Base-by-base conservation (phyloP, 2,797 vertebrate species). In the Sciaenops ocellatus region DNA sequence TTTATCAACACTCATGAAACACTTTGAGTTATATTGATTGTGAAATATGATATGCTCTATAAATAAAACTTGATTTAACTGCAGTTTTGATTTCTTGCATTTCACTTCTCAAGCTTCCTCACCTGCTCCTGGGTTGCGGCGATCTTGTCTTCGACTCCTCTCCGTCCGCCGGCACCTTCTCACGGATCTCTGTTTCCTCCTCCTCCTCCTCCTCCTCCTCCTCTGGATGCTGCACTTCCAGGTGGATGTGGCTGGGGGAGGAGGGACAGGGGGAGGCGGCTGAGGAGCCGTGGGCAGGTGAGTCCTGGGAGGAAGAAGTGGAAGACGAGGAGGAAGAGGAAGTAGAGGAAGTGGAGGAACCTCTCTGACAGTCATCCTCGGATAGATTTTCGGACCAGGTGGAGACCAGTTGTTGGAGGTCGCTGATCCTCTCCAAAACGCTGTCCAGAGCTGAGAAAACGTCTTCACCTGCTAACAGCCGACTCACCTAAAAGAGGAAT, bases 401-500 rank as follows among this genome's bases (percentile, higher is more conserved):
- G 81, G 93, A 92, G 41, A 97, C 96, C 74, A 96, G 65, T 52
- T 96, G 95, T 34, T 95, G 96, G 46, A 98, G 95, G 22, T 95
- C 85, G 0, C 92, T 95, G 89, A 97, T 96, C 64, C 96, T 93
- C 73, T 97, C 95, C 94, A 97, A 90, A 22, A 97, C 93, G 1
- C 78, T 91, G 85, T 98, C 97, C 71, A 97, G 90, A 26, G 96
- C 96, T 0, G 95, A 95, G 74, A 97, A 97, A 9, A 97, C 95
- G 0, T 97, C 96, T 0, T 96, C 94, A 0, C 93, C 95, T 6
- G 76, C 90, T 34, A 89, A 17, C 56, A 87, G 76, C 0, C 15
- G 76, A 48, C 73, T 76, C 75, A 87, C 70, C 89, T 93, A 83
- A 65, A 46, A 13, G 18, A 30, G 13, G 1, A 41, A 30, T 26